Evolutionary conservation across 2,113 vertebrate species (phyloP), one percentile per base, ranked within the genome.

Genomic region (Rattus rattus): DNA sequence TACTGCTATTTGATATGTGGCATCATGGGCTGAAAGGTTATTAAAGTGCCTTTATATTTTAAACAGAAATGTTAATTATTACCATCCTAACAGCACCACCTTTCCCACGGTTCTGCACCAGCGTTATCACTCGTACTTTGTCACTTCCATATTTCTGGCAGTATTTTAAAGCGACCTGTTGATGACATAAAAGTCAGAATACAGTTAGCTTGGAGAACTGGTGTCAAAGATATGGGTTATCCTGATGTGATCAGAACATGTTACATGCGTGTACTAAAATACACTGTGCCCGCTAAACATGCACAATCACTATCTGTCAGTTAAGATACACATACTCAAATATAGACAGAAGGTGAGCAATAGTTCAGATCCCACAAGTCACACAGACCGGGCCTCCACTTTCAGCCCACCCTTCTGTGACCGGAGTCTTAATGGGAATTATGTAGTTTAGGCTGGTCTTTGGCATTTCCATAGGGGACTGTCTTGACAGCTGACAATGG

Each of bases 21-120:
- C 36, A 30, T 47, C 63, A 65, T 3, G 67, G 9, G 84, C 28
- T 13, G 22, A 91, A 95, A 90, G 8, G 30, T 94, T 47, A 89
- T 54, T 95, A 92, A 70, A 96, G 33, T 33, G 65, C 10, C n/a
- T 75, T 79, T 65, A 1, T 26, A 47, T 70, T 91, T 96, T 88
- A 91, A 39, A 88, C 59, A 56, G 80, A 92, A 93, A 76, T 56
- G n/a, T 59, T 65, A 97, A 72, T 47, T 56, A 92, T 98, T 98
- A 99, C 99, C 99, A 99, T 99, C 91, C 98, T 99, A 84, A 99
- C 98, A 47, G 99, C 99, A 86, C 99, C 99, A 5, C 99, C 99
- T 98, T 99, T 99, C 49, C 99, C 99, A 89, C 99, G 98, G 98
- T 99, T 99, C 98, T 98, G 98, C 98, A 99, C 98, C 95, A 99